These are phyloP conservation scores for Lapara coniferarum DNA, from an alignment of 2,888 invertebrate species.

Conservation along the genomic window DNA sequence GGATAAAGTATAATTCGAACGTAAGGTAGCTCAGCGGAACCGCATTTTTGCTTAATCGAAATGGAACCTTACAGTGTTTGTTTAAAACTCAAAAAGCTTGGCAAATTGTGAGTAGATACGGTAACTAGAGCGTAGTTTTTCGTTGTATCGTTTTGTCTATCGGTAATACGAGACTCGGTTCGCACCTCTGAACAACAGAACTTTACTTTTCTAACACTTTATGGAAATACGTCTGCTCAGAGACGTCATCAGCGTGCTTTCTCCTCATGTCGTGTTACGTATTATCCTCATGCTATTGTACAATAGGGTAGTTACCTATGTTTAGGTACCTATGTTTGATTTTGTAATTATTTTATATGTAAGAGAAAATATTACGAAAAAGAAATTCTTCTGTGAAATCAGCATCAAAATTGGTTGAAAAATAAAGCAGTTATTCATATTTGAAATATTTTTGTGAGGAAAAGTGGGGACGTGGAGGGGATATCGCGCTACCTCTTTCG, in stretches of 20 bases:
- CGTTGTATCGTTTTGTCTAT: constrained; percentile 73
- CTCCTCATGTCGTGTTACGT: constrained; percentile 61
- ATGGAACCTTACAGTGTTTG: constrained; percentile 48
- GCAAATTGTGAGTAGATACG: constrained; percentile 39
- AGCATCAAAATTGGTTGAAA: no score
- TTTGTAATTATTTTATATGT: no score
- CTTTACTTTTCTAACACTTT: constrained; percentile 75
- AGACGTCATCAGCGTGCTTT: constrained; percentile 54
- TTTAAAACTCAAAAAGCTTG: constrained; percentile 50
- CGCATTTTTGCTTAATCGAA: constrained; percentile 42
- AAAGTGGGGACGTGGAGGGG: no score
- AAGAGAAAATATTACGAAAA: no score
- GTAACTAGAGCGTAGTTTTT: constrained; percentile 44
- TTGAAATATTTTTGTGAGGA: no score
- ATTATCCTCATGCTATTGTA: constrained; percentile 41
- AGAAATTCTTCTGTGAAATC: no score
- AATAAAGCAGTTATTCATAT: no score
- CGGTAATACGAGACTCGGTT: constrained; percentile 79
- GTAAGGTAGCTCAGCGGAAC: constrained; percentile 56
- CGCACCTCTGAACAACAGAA: constrained; percentile 76
- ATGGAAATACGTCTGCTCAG: constrained; percentile 62
- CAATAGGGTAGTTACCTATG: no score
- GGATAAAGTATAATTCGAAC: constrained; percentile 70
- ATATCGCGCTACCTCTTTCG: no score
- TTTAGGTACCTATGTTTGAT: no score